Evolutionary conservation across 2,113 vertebrate species (phyloP).

Genomic region (Galeopterus variegatus): DNA sequence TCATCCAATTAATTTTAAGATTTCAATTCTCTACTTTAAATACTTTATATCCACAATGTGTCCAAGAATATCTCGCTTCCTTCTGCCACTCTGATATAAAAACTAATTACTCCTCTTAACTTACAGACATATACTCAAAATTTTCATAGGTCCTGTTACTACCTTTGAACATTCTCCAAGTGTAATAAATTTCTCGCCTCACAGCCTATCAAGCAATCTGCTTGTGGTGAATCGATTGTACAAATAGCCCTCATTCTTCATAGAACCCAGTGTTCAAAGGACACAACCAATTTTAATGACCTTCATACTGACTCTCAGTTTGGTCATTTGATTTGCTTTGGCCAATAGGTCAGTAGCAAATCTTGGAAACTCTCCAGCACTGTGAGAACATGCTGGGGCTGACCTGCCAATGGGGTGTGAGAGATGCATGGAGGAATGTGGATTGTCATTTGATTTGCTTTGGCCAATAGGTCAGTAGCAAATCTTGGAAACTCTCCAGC

Average conservation of each 20-base stretch:
- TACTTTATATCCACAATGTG: background rate
- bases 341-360: background rate
- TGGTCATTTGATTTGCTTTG: background rate
- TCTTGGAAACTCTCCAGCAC: background rate
- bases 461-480: background rate
- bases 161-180: background rate
- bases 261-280: background rate
- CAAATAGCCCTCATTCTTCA: background rate
- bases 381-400: background rate
- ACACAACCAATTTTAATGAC: background rate
- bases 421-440: background rate
- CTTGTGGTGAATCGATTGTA: background rate
- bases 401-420: background rate
- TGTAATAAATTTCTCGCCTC: background rate
- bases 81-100: constrained; percentile 34
- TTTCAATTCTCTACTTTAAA: constrained; percentile 15
- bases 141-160: background rate
- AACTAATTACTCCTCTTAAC: constrained; percentile 17
- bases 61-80: background rate
- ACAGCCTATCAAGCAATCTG: background rate
- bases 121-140: constrained; percentile 11
- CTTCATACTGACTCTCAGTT: background rate
- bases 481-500: background rate
- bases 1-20: background rate
- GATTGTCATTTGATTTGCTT: background rate